Evolutionary conservation across 2,888 invertebrate genomes (phyloP).

Genomic region (Melanostoma scalare): DNA sequence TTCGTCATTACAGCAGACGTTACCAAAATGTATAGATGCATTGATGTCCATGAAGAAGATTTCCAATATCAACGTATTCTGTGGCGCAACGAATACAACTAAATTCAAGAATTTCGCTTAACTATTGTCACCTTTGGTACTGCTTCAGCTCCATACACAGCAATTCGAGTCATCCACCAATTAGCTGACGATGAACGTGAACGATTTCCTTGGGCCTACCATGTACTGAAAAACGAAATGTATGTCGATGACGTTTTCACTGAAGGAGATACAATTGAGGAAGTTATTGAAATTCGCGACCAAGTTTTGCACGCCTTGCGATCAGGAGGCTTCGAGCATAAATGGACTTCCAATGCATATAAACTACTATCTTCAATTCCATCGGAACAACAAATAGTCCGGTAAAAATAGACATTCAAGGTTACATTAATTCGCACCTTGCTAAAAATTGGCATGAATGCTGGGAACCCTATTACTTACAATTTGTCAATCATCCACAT

Average conservation of each 20-base stretch:
- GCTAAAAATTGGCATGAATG: too few species aligned
- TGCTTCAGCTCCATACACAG: conserved; percentile 34
- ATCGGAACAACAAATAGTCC: conserved; percentile 26
- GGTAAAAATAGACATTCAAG: too few species aligned
- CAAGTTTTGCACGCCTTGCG: background rate
- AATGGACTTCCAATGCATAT: conserved; percentile 33
- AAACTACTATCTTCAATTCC: conserved; percentile 22
- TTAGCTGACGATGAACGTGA: conserved; percentile 33
- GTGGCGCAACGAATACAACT: conserved; percentile 15
- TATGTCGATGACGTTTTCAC: conserved; percentile 37
- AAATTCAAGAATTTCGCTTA: conserved; percentile 30
- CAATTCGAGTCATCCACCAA: conserved; percentile 42
- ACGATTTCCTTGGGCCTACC: conserved; percentile 15
- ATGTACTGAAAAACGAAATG: conserved; percentile 11
- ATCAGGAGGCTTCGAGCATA: conserved; percentile 41
- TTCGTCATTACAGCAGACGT: conserved; percentile 44
- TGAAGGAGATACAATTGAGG: conserved; percentile 11
- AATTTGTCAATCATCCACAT: too few species aligned
- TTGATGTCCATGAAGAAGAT: conserved; percentile 41
- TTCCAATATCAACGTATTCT: conserved; percentile 38
- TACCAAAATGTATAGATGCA: conserved; percentile 42
- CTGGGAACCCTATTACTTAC: too few species aligned
- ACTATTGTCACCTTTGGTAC: conserved; percentile 49
- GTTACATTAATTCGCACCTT: too few species aligned
- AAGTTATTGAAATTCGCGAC: background rate